phyloP scores from a whole-genome alignment of 2,888 invertebrate species.

The Metallyticus violacea region DNA sequence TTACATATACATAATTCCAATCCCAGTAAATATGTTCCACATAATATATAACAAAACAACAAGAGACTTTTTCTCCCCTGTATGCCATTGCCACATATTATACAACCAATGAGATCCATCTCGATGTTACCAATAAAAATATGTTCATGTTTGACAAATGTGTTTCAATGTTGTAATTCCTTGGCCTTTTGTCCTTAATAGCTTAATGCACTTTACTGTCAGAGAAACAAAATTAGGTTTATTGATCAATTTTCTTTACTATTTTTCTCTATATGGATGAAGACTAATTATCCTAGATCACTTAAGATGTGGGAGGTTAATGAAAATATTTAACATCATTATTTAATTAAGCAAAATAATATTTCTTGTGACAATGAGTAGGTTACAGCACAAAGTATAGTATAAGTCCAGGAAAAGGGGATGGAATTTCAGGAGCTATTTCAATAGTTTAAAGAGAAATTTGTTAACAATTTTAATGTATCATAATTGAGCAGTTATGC shows the following conservation, averaged over 20 bases:
- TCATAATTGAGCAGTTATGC: too few relatives aligned
- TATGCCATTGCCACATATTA: not conserved
- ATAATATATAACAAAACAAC: not conserved
- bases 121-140: constrained; percentile 31
- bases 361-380: too few relatives aligned
- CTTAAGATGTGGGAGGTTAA: too few relatives aligned
- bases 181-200: not conserved
- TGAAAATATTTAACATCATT: too few relatives aligned
- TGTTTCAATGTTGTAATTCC: not conserved
- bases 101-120: constrained; percentile 18
- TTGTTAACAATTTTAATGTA: too few relatives aligned
- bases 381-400: too few relatives aligned
- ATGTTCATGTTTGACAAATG: constrained; percentile 27
- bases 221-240: not conserved
- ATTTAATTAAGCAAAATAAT: too few relatives aligned
- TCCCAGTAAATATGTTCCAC: not conserved
- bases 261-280: too few relatives aligned
- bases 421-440: too few relatives aligned
- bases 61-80: not conserved
- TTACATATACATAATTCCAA: not conserved
- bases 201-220: not conserved
- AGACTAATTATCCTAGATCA: too few relatives aligned
- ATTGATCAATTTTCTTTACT: not conserved
- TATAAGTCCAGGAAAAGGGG: too few relatives aligned
- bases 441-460: too few relatives aligned